Evolutionary conservation across 2,113 vertebrate genomes (phyloP).

Genomic region (Hypomesus transpacificus): DNA sequence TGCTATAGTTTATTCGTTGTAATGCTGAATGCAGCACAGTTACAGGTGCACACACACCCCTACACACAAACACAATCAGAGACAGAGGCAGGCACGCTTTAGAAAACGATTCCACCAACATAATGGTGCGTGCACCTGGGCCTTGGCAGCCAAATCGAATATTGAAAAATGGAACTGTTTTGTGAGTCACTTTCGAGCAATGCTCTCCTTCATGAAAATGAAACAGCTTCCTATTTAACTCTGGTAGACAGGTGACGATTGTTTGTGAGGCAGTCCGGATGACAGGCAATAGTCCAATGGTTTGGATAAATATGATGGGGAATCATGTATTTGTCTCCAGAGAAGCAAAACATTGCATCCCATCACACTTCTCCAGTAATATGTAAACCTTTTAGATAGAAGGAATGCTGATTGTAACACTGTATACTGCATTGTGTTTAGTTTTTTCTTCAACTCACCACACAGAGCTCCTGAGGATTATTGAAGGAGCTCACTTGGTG

Average conservation of each 20-base stretch:
- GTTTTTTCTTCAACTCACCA: constrained; percentile 31
- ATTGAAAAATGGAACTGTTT: constrained; percentile 57
- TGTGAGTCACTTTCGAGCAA: constrained; percentile 29
- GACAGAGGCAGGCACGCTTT: too few species aligned
- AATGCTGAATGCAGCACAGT: constrained; percentile 31
- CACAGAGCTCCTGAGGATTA: constrained; percentile 76
- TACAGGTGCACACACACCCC: not conserved
- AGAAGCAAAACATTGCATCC: not conserved
- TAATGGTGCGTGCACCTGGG: constrained; percentile 53
- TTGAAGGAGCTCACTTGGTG: constrained; percentile 77
- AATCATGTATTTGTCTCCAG: not conserved
- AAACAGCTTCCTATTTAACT: constrained; percentile 23
- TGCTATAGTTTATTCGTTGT: not conserved
- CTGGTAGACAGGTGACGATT: constrained; percentile 29
- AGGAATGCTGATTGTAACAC: constrained; percentile 2
- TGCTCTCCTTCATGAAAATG: constrained; percentile 33
- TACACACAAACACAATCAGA: not conserved
- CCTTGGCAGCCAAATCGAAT: constrained; percentile 52
- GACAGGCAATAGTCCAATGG: constrained; percentile 12
- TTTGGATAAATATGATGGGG: not conserved
- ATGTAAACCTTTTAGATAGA: constrained; percentile 12
- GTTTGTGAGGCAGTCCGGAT: constrained; percentile 6
- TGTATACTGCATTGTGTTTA: constrained; percentile 6
- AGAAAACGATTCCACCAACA: not conserved
- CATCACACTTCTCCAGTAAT: not conserved